Percentiles rank a stretch among this genome's conserved stretches.
These are phyloP conservation scores for Onchidella celtica DNA, from an alignment of 2,888 invertebrate species.

Conservation along the genomic window DNA sequence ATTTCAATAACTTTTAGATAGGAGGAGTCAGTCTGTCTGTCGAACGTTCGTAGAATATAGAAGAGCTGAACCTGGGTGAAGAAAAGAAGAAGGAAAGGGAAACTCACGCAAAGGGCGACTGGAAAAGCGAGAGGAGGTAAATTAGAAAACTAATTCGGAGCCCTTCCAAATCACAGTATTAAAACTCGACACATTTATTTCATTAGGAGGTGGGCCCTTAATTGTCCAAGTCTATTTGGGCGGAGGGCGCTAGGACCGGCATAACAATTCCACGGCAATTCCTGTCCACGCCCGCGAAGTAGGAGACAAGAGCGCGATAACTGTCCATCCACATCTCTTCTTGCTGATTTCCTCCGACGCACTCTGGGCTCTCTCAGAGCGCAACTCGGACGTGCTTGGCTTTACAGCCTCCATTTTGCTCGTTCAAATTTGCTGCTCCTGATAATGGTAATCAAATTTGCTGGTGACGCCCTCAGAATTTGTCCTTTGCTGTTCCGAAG, in stretches of 20 bases:
- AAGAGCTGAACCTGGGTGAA: too few relatives aligned
- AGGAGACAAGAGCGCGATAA: slow-evolving; percentile 40
- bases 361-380: slow-evolving; percentile 33
- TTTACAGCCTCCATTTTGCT: slow-evolving; percentile 39
- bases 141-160: slow-evolving; percentile 35
- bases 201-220: slow-evolving; percentile 47
- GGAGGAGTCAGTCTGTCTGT: too few relatives aligned
- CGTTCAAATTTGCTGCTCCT: slow-evolving; percentile 45
- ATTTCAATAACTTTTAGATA: too few relatives aligned
- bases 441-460: slow-evolving; percentile 46
- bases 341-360: slow-evolving; percentile 22
- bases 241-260: slow-evolving; percentile 30
- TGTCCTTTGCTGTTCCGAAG: too few relatives aligned
- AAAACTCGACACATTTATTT: slow-evolving; percentile 37
- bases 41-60: too few relatives aligned
- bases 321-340: slow-evolving; percentile 49
- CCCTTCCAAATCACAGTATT: slow-evolving; percentile 2
- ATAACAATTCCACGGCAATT: slow-evolving; percentile 44
- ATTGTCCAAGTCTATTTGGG: slow-evolving; percentile 47
- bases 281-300: slow-evolving; percentile 35
- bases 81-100: not conserved
- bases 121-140: slow-evolving; percentile 14
- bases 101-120: too few relatives aligned
- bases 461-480: slow-evolving; percentile 34
- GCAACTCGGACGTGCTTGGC: slow-evolving; percentile 37